Percentiles rank a stretch among this genome's conserved stretches.
These are phyloP conservation scores for Lasioglossum baleicum DNA, from an alignment of 1,140 invertebrate species.

Conservation along the genomic window DNA sequence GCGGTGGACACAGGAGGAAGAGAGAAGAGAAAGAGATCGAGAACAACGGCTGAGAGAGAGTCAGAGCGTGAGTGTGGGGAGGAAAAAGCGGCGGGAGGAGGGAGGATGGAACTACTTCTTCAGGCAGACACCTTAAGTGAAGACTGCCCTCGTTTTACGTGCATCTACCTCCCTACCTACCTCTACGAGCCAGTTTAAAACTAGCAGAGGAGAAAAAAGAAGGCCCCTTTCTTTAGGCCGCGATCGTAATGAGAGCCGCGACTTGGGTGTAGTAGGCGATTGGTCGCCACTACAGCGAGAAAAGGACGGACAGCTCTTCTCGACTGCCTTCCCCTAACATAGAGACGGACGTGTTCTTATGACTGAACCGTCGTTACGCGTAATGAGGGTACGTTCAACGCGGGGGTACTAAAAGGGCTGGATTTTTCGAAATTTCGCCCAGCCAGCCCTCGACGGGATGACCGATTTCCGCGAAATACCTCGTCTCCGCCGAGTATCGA, in stretches of 20 bases:
- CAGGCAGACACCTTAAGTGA: conserved; percentile 62
- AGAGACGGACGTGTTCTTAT: conserved; percentile 39
- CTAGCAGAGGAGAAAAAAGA: conserved; percentile 47
- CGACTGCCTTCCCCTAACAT: conserved; percentile 12
- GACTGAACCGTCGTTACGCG: conserved; percentile 45
- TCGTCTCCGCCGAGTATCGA: no score
- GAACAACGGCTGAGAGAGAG: no score
- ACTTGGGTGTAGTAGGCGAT: conserved; percentile 41
- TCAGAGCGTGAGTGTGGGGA: background rate
- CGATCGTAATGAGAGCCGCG: conserved; percentile 55
- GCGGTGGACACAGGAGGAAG: no score
- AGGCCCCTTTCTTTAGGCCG: conserved; percentile 56
- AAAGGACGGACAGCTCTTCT: conserved; percentile 36
- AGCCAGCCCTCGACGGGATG: no score
- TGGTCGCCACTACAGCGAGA: conserved; percentile 27
- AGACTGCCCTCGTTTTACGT: conserved; percentile 38
- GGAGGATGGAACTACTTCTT: conserved; percentile 58
- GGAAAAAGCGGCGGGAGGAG: conserved; percentile 10
- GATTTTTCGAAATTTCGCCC: no score
- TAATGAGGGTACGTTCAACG: conserved; percentile 39
- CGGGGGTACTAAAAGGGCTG: conserved; percentile 10
- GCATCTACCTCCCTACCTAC: conserved; percentile 25
- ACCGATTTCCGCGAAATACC: conserved; percentile 30
- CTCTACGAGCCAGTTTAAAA: conserved; percentile 47
- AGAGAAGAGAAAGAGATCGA: no score